A percentile compares a stretch with the other conserved stretches of the same genome.
phyloP scores from a whole-genome alignment of 2,113 vertebrate species.

The Pseudopipra pipra region DNA sequence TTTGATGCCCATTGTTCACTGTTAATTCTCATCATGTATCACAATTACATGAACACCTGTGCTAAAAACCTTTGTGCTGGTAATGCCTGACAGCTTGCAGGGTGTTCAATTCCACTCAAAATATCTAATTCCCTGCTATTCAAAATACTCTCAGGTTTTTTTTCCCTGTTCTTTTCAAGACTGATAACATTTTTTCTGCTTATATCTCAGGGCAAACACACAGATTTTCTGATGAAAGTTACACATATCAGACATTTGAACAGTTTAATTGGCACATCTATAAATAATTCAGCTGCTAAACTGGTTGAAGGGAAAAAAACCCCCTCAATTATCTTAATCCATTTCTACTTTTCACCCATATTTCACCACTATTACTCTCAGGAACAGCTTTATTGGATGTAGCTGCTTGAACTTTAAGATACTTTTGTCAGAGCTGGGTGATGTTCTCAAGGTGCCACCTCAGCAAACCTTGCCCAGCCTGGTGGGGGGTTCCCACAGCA shows the following conservation, averaged over 20 bases:
- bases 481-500: neutral
- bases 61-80: conserved; percentile 33
- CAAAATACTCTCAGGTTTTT: neutral
- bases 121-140: neutral
- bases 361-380: neutral
- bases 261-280: neutral
- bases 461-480: neutral
- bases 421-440: neutral
- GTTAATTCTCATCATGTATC: conserved; percentile 36
- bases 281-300: neutral
- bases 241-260: neutral
- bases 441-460: neutral
- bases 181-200: neutral
- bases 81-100: neutral
- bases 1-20: neutral
- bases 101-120: neutral
- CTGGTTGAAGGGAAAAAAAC: neutral
- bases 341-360: neutral
- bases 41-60: conserved; percentile 50
- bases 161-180: neutral
- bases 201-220: neutral
- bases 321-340: neutral
- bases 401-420: neutral
- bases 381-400: neutral
- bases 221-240: neutral